These are phyloP conservation scores for Alloscopus bannaensis DNA, from an alignment of 2,888 invertebrate genomes.

Conservation along the genomic window DNA sequence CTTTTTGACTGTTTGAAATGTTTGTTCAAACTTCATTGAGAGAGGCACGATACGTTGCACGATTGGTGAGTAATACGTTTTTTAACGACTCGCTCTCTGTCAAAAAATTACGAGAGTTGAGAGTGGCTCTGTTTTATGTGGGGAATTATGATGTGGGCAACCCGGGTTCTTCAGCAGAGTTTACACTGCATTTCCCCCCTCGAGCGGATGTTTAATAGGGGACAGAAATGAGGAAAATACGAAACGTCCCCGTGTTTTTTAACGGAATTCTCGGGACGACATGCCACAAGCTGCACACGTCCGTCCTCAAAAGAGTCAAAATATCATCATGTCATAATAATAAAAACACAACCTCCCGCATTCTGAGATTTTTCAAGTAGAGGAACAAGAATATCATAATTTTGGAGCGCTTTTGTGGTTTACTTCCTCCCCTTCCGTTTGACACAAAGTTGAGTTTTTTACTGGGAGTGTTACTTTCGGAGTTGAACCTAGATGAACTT, in stretches of 20 bases:
- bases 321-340: constrained; percentile 19
- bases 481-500: constrained; percentile 55
- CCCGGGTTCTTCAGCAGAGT: no score
- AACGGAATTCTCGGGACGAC: no score
- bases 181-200: neutral
- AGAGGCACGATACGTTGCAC: no score
- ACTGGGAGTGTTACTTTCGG: constrained; percentile 37
- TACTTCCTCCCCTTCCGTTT: neutral
- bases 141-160: no score
- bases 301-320: neutral
- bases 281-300: constrained; percentile 18
- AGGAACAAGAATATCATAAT: constrained; percentile 7
- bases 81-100: constrained; percentile 26
- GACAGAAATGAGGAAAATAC: no score
- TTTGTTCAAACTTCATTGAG: no score
- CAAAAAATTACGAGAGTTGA: constrained; percentile 5
- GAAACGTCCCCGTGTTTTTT: no score
- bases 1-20: no score
- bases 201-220: no score
- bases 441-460: neutral
- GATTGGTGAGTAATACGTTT: constrained; percentile 12
- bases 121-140: neutral
- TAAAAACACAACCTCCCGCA: constrained; percentile 14
- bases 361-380: constrained; percentile 13
- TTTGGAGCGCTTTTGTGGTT: constrained; percentile 17